Base-by-base conservation (phyloP, 2,888 invertebrate genomes). In the Chrysina gloriosa region DNA sequence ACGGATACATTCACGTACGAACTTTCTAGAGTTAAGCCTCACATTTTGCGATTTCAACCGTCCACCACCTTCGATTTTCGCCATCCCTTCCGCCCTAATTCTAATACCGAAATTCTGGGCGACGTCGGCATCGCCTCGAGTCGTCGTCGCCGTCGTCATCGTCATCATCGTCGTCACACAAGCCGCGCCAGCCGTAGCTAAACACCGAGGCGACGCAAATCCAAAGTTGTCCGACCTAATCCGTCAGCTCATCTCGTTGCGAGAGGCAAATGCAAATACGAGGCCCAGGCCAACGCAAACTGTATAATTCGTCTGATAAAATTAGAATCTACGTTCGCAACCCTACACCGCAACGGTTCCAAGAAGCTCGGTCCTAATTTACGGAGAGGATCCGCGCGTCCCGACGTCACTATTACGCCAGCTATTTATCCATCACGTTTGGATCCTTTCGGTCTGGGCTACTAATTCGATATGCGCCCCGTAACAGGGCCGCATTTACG, bases 291-390 rank as follows among this genome's bases (percentile, higher is more conserved):
- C 58, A 58, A 39, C 58, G 39, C 58, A 58, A 58, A 58, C 58
- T 25, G 58, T 39, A 58, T 58, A 58, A 58, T 58, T 58, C 36
- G 39, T 39, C 39, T 58, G 58, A 58, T 58, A 39, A 58, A 58
- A 58, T 58, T 58, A 58, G 58, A 25, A 39, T 58, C 31, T 25
- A 39, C 39, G 25, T 36, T 39, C 58, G 39, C 39, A 39, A 36
- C 25, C 25, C 23, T 14, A 58, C 39, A 25, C 25, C 39, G 39
- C 25, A 14, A 11, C 58, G 16, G n/a, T 11, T 14, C n/a, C 9
- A 11, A 45, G 21, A 16, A 6, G 16, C 29, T 11, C 27, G 25
- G 9, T 6, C 16, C 52, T 52, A 52, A 52, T 52, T 52, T 52
- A 52, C 52, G 14, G 25, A 52, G 14, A 16, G 52, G 29, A 45